Conservation (phyloP, 2,888 invertebrate genomes). For the Macrostomum cliftonense region DNA sequence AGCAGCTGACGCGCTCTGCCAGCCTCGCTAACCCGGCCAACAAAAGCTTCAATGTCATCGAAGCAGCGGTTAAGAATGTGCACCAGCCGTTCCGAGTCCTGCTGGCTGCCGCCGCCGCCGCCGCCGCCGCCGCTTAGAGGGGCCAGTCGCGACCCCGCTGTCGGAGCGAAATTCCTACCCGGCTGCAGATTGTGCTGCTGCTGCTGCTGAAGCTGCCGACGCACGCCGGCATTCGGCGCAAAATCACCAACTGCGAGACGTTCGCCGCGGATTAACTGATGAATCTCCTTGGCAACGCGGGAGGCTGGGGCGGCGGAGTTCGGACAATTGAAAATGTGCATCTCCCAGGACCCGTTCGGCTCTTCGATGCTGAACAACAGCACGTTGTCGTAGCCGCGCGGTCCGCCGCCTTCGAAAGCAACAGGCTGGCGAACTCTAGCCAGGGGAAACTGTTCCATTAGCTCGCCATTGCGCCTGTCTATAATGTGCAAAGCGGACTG, state of each 20-base stretch:
- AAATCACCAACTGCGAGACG: neutral
- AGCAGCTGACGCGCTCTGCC: constrained; percentile 81
- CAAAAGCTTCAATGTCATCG: constrained; percentile 97
- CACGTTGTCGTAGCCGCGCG: too few species aligned
- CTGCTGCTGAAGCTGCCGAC: neutral
- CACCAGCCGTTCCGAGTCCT: constrained; percentile 11
- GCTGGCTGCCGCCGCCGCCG: too few species aligned
- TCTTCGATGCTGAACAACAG: neutral
- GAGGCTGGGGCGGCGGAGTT: neutral
- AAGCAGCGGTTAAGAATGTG: constrained; percentile 79
- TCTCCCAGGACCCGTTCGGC: constrained; percentile 12
- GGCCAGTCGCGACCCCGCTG: too few species aligned
- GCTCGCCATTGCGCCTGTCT: constrained; percentile 27
- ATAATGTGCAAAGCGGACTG: constrained; percentile 21
- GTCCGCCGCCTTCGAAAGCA: too few species aligned
- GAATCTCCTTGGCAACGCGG: too few species aligned
- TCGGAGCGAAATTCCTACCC: too few species aligned
- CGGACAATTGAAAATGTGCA: constrained; percentile 4
- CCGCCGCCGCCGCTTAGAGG: too few species aligned
- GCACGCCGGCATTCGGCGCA: neutral
- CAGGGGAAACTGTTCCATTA: too few species aligned
- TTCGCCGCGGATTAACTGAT: too few species aligned
- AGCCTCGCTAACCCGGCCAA: constrained; percentile 82
- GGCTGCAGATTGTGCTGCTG: neutral
- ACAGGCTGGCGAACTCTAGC: too few species aligned